These are phyloP conservation scores for Phylloscopus trochilus DNA, from an alignment of 2,113 vertebrate species.

Conservation along the genomic window DNA sequence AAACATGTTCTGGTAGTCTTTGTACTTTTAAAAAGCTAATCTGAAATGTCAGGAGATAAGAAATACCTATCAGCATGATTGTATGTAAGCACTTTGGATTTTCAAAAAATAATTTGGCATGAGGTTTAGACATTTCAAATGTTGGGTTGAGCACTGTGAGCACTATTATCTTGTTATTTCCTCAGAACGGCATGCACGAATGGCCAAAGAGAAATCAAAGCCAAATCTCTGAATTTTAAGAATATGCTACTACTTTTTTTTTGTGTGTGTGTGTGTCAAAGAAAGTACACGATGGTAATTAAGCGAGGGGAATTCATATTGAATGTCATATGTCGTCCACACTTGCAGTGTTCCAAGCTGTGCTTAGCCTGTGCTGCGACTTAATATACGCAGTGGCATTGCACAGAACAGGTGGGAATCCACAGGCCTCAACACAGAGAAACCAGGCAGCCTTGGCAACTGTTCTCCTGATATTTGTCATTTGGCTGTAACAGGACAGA, in stretches of 20 bases:
- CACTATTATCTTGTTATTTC: background rate
- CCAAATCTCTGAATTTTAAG: background rate
- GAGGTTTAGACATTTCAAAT: background rate
- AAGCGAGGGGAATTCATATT: background rate
- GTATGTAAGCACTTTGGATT: background rate
- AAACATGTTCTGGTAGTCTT: background rate
- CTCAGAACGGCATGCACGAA: background rate
- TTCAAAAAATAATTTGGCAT: slow-evolving; percentile 11
- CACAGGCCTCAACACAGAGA: background rate
- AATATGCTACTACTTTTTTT: background rate
- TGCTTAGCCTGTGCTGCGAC: background rate
- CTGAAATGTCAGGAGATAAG: slow-evolving; percentile 21
- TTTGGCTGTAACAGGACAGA: slow-evolving; percentile 22
- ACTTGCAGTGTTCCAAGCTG: slow-evolving; percentile 13
- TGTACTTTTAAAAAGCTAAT: slow-evolving; percentile 3
- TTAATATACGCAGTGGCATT: background rate
- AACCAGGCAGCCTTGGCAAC: slow-evolving; percentile 1
- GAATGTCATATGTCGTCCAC: slow-evolving; percentile 4
- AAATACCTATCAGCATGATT: background rate
- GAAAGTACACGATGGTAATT: background rate
- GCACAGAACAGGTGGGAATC: slow-evolving; percentile 40
- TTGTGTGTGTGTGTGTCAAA: background rate
- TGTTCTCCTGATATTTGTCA: background rate
- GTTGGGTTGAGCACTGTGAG: background rate
- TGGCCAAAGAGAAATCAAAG: background rate